Evolutionary conservation across 2,888 invertebrate genomes (phyloP).

Genomic region (Cryptosula pallasiana): DNA sequence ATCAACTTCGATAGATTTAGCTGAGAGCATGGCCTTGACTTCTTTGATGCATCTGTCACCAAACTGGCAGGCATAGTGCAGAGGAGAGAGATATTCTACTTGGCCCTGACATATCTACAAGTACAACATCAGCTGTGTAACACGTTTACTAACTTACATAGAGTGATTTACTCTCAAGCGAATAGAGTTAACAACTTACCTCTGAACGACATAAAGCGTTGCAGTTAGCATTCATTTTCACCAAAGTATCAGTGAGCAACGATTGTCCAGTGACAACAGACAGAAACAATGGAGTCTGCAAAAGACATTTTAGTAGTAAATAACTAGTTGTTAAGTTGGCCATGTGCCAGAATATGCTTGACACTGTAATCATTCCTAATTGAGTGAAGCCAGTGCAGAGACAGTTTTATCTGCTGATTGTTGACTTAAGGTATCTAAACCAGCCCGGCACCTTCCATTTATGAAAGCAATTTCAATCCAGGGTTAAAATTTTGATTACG

Average conservation of each 20-base stretch:
- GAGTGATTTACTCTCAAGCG: no score
- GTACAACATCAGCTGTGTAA: background rate
- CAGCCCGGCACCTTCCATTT: no score
- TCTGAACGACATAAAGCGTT: background rate
- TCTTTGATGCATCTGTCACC: background rate
- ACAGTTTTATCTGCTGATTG: no score
- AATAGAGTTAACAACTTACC: no score
- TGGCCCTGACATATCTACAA: background rate
- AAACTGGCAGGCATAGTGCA: conserved; percentile 6
- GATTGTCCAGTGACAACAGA: background rate
- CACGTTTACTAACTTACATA: background rate
- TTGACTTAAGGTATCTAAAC: no score
- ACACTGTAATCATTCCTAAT: no score
- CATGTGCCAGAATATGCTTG: no score
- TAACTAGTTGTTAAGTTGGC: no score
- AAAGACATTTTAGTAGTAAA: no score
- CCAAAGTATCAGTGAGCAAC: background rate
- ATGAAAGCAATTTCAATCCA: no score
- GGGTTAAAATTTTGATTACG: no score
- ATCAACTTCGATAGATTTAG: background rate
- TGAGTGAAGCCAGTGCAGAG: no score
- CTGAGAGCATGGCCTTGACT: background rate
- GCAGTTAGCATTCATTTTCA: conserved; percentile 1
- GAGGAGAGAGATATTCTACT: background rate
- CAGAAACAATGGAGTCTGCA: conserved; percentile 17